Base-by-base conservation (phyloP, 2,113 vertebrate species). In the Boleophthalmus pectinirostris region DNA sequence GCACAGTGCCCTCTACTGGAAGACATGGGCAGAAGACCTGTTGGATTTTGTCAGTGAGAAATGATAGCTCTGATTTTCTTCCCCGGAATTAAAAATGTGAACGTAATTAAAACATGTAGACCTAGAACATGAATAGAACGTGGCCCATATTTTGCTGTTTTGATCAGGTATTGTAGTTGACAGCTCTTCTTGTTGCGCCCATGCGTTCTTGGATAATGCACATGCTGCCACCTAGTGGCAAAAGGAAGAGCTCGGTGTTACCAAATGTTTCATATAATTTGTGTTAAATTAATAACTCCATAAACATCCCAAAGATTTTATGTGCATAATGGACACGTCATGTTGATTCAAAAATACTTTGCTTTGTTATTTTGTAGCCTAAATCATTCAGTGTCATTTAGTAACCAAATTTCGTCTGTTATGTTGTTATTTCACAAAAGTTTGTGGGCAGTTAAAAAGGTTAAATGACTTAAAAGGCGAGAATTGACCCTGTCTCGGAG, bases 141-240 rank as follows among this genome's bases (percentile, higher is more conserved):
- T 8, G 38, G 8, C 38, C 0, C 38, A 43, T 43, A 3, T 35
- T 38, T 38, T 38, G 35, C 3, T 38, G 5, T 38, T 38, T 38
- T 5, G 8, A 7, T 38, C 35, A 2, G 33, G 33, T 35, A 7
- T 29, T 29, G 29, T 29, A 5, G 2, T 9, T 6, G 33, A 2
- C 33, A 35, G 6, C 33, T 7, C 35, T 38, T 38, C 5, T 38
- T 38, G 35, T 38, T 5, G 18, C 5, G 18, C 49, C 16, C 18
- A 18, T 54, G 51, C 51, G 51, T 54, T 21, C 20, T 21, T 21
- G 51, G 51, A 53, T n/a, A 8, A 57, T 24, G 23, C 56, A 16
- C 7, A 24, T 21, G 65, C 25, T 49, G 63, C 77, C 67, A 57
- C 57, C 81, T 83, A 20, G 63, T 71, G 77, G 2, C 38, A 38